Evolutionary conservation across 2,113 vertebrate species (phyloP).

Genomic region (Oreochromis spilurus): DNA sequence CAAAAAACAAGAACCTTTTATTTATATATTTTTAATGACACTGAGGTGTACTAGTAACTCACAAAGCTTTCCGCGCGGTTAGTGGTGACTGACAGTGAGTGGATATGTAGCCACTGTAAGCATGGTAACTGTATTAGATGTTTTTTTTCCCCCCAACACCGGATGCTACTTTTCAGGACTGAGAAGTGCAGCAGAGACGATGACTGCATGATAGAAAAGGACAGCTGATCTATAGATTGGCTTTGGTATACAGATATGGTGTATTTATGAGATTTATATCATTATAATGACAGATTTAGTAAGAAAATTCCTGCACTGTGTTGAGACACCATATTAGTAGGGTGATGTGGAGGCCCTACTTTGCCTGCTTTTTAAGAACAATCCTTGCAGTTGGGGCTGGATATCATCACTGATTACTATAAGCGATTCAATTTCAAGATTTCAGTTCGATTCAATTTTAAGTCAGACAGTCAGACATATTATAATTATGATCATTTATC

Average conservation of each 20-base stretch:
- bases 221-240: not conserved
- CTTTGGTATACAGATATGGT: not conserved
- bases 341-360: not conserved
- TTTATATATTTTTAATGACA: not conserved
- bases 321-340: not conserved
- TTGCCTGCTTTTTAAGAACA: not conserved
- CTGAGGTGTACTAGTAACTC: not conserved
- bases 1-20: not conserved
- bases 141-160: rapidly evolving
- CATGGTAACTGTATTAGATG: not conserved
- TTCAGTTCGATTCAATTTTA: not conserved
- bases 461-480: not conserved
- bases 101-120: not conserved
- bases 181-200: not conserved
- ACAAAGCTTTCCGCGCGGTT: not conserved
- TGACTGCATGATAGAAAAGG: not conserved
- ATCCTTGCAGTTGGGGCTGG: not conserved
- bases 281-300: not conserved
- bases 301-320: not conserved
- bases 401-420: not conserved
- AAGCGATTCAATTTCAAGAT: not conserved
- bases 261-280: not conserved
- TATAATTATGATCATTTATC: not conserved
- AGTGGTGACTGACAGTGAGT: not conserved
- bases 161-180: not conserved